Percentiles rank a stretch among this genome's conserved stretches.
Evolutionary conservation across 2,113 vertebrate genomes (phyloP).

Genomic region (Tringa solitaria): DNA sequence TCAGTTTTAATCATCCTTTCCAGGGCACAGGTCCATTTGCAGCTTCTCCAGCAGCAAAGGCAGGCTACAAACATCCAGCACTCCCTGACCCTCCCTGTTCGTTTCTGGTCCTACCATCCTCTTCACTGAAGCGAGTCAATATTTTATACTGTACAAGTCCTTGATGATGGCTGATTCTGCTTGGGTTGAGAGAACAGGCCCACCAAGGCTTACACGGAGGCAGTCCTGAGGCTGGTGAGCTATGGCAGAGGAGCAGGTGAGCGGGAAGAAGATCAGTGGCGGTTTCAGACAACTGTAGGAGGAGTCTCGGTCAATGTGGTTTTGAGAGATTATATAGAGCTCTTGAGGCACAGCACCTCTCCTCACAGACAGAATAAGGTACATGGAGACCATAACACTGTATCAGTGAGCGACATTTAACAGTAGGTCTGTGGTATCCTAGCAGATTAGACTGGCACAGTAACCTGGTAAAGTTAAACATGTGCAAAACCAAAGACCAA

Average conservation of each 20-base stretch:
- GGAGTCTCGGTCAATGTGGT: background rate
- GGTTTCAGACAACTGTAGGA: background rate
- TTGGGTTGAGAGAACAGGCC: background rate
- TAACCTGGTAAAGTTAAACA: background rate
- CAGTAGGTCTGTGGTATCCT: accelerated
- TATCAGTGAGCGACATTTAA: background rate
- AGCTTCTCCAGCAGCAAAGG: background rate
- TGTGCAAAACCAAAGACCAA: background rate
- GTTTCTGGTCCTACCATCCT: background rate
- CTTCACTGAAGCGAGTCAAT: background rate
- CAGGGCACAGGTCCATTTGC: background rate
- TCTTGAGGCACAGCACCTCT: background rate
- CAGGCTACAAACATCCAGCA: accelerated
- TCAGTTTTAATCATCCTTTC: background rate
- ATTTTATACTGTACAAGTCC: accelerated
- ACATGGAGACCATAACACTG: accelerated
- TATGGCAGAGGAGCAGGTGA: background rate
- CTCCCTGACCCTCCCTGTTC: accelerated
- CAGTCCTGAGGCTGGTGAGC: background rate
- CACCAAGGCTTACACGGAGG: accelerated
- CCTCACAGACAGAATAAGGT: background rate
- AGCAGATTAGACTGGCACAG: background rate
- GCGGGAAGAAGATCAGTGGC: background rate
- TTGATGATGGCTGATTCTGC: background rate
- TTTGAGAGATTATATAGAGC: accelerated